These are phyloP conservation scores for Pampus argenteus DNA, from an alignment of 2,797 vertebrate genomes.

Conservation along the genomic window DNA sequence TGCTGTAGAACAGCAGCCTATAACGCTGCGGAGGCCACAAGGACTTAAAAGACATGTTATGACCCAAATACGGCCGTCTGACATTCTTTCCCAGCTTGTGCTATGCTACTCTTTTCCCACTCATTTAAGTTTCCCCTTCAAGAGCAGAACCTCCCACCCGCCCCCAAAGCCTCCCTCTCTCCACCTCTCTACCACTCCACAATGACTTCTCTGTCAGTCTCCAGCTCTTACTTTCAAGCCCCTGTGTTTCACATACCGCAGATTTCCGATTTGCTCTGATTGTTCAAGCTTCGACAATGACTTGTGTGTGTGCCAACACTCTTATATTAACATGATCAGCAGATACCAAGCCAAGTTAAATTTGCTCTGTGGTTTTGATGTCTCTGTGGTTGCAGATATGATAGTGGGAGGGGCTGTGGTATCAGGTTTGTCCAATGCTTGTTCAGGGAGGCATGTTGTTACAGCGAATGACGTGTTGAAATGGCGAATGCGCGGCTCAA, in stretches of 20 bases:
- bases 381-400: conserved; percentile 1
- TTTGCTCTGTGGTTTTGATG: conserved; percentile 16
- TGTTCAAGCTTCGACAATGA: conserved; percentile 14
- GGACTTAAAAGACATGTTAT: conserved; percentile 56
- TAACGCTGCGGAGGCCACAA: conserved; percentile 27
- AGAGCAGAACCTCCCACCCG: conserved; percentile 40
- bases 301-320: background rate
- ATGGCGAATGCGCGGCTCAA: conserved; percentile 21
- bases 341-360: background rate
- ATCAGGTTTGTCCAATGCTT: conserved; percentile 2
- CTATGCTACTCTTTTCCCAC: conserved; percentile 60
- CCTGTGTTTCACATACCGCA: conserved; percentile 41
- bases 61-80: conserved; percentile 59
- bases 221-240: conserved; percentile 36
- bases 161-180: conserved; percentile 46
- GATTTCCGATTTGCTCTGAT: conserved; percentile 40
- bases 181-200: conserved; percentile 48
- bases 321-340: conserved; percentile 16
- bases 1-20: conserved; percentile 29
- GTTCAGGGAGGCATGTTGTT: conserved; percentile 20
- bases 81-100: conserved; percentile 77
- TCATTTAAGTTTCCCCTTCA: conserved; percentile 65
- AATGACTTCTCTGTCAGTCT: conserved; percentile 68
- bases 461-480: conserved; percentile 33
- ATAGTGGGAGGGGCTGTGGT: conserved; percentile 1